Evolutionary conservation across 2,888 invertebrate genomes (phyloP).

Genomic region (Hirtodrosophila histrioides): DNA sequence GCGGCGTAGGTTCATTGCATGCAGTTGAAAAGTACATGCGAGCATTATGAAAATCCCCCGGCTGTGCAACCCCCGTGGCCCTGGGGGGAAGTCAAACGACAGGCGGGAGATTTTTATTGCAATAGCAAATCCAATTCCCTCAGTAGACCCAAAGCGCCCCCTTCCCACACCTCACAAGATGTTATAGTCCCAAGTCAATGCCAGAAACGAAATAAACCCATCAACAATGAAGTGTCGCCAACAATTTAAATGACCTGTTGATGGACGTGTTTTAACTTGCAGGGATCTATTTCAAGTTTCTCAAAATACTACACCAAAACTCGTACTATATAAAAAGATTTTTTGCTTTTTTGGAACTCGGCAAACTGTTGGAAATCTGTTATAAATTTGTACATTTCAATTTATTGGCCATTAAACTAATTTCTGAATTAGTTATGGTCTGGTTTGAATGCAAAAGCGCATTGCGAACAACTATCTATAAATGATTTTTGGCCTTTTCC

Average conservation of each 20-base stretch:
- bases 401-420: conserved; percentile 64
- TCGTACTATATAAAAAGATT: too few relatives aligned
- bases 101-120: conserved; percentile 53
- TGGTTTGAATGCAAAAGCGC: conserved; percentile 1
- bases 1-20: conserved; percentile 30
- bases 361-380: conserved; percentile 2
- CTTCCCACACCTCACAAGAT: too few relatives aligned
- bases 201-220: conserved; percentile 60
- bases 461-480: conserved; percentile 35
- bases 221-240: conserved; percentile 68
- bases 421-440: conserved; percentile 49
- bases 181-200: conserved; percentile 17
- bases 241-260: conserved; percentile 59
- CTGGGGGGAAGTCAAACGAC: conserved; percentile 9
- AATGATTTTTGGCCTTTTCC: not conserved
- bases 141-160: too few relatives aligned
- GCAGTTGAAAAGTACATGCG: conserved; percentile 32
- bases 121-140: conserved; percentile 10
- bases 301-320: not conserved
- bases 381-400: conserved; percentile 43
- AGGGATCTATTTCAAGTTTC: conserved; percentile 5
- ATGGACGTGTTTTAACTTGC: conserved; percentile 29
- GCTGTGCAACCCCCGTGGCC: conserved; percentile 26
- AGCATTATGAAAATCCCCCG: conserved; percentile 61
- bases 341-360: not conserved